These are phyloP conservation scores for Sycophila sp. DNA, from an alignment of 1,140 invertebrate genomes.

Conservation along the genomic window DNA sequence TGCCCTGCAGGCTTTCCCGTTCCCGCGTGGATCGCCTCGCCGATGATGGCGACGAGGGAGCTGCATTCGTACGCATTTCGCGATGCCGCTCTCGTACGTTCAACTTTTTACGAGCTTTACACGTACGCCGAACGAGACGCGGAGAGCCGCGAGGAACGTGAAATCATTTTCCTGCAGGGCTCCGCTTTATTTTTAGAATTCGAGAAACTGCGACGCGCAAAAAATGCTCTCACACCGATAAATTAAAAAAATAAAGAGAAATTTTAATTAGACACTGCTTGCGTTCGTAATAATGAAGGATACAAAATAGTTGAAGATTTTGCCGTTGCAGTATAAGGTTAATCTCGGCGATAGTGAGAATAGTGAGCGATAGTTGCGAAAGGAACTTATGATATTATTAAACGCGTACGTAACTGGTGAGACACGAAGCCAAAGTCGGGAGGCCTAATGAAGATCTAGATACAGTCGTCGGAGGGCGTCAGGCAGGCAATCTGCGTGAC, in stretches of 20 bases:
- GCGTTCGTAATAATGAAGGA: too few relatives aligned
- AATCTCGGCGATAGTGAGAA: not conserved
- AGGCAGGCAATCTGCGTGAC: slow-evolving; percentile 28
- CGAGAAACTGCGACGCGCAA: not conserved
- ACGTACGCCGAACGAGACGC: not conserved
- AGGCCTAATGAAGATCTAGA: slow-evolving; percentile 20
- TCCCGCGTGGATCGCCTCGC: not conserved
- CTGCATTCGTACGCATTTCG: not conserved
- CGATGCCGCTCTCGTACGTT: not conserved
- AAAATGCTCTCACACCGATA: too few relatives aligned
- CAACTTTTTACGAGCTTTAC: not conserved
- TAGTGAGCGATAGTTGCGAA: not conserved
- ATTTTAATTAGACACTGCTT: too few relatives aligned
- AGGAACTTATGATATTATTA: too few relatives aligned
- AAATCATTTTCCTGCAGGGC: not conserved
- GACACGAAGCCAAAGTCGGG: not conserved
- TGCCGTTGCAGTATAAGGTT: not conserved
- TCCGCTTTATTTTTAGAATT: too few relatives aligned
- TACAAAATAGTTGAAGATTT: too few relatives aligned
- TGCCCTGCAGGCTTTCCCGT: not conserved
- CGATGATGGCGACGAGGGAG: too few relatives aligned
- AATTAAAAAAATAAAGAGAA: too few relatives aligned
- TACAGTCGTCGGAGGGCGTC: not conserved
- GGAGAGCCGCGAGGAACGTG: not conserved
- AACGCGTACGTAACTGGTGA: not conserved